Percentiles rank a stretch among this genome's conserved stretches.
phyloP scores from a whole-genome alignment of 2,113 vertebrate genomes.

The Phainopepla nitens region DNA sequence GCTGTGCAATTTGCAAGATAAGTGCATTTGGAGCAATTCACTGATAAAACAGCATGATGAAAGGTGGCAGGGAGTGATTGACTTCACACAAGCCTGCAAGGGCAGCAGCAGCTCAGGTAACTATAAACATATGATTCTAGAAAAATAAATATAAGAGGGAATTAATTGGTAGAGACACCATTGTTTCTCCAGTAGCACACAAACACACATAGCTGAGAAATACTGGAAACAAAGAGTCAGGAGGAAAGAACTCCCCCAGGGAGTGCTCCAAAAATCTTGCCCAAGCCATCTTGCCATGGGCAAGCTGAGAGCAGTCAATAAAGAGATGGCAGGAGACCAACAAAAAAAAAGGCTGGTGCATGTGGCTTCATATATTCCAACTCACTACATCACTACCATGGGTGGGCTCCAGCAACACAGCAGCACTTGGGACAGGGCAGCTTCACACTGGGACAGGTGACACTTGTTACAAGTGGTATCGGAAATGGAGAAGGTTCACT shows the following conservation, averaged over 20 bases:
- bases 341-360: background rate
- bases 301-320: background rate
- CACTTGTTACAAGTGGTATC: background rate
- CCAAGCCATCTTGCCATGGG: background rate
- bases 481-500: background rate
- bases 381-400: background rate
- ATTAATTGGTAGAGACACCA: background rate
- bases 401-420: background rate
- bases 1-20: slow-evolving; percentile 22
- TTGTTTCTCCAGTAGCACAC: background rate
- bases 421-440: background rate
- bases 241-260: background rate
- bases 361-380: background rate
- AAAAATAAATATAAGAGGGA: background rate
- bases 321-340: background rate
- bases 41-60: slow-evolving; percentile 22
- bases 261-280: background rate
- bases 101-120: background rate
- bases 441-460: background rate
- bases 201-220: background rate
- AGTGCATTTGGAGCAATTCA: slow-evolving; percentile 22
- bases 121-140: background rate
- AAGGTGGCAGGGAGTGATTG: background rate
- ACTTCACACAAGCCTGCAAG: background rate
- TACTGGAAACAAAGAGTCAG: background rate